Evolutionary conservation across 2,888 invertebrate genomes (phyloP).

Genomic region (Seladonia tumulorum): DNA sequence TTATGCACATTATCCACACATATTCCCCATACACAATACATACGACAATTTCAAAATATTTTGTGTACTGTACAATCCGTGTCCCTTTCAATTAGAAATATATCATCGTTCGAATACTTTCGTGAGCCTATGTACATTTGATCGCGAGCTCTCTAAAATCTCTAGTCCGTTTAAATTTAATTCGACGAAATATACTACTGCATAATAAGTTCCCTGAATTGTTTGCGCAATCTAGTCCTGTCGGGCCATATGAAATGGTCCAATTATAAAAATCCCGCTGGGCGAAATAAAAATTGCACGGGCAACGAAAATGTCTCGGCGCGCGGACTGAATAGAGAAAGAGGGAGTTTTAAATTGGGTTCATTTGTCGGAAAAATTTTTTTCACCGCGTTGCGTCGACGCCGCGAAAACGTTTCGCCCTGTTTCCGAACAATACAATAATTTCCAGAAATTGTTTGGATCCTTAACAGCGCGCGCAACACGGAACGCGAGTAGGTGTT

Average conservation of each 20-base stretch:
- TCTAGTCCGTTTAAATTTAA: not conserved
- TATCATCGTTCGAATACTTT: no score
- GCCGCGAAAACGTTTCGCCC: not conserved
- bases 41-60: no score
- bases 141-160: not conserved
- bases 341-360: conserved; percentile 1
- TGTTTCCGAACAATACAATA: conserved; percentile 17
- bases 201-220: not conserved
- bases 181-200: not conserved
- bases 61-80: no score
- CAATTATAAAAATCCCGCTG: conserved; percentile 3
- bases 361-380: not conserved
- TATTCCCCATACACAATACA: no score
- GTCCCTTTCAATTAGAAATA: no score
- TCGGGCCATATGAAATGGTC: not conserved
- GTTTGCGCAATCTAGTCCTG: not conserved
- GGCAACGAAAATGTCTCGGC: not conserved
- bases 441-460: conserved; percentile 19
- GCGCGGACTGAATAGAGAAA: not conserved
- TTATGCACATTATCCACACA: no score
- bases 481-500: not conserved
- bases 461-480: conserved; percentile 10
- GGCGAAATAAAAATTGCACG: not conserved
- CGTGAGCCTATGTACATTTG: no score
- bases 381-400: not conserved